Base-by-base conservation (phyloP, 2,888 invertebrate genomes). In the Timema cristinae region DNA sequence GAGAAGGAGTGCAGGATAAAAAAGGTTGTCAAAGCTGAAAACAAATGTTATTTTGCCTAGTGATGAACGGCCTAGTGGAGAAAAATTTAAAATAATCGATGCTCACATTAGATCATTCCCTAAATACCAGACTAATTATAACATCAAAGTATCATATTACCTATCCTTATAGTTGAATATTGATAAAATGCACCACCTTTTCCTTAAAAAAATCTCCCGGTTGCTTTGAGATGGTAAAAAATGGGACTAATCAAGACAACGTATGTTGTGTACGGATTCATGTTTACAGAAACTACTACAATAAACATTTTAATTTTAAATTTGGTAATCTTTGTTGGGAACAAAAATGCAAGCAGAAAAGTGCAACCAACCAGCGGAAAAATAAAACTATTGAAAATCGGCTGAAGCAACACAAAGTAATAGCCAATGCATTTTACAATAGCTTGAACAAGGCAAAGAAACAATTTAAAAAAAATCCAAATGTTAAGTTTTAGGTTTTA, bases 221-320 rank as follows among this genome's bases (percentile, higher is more conserved):
- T 7, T 56, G 56, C 16, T 56, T 56, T 56, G 56, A 11, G 16
- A 8, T 2, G 11, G 54, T 56, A 11, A 56, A 11, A 32, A 32
- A 32, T 32, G 32, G 32, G 4, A 32, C 32, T 32, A 32, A 32
- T 32, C 32, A 13, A 56, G 56, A 13, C 10, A 56, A 56, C n/a
- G 56, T 56, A 15, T 56, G 56, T 56, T 56, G 56, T 56, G 56
- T 56, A 16, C 56, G 15, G 15, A 56, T 56, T 15, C 56, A 56
- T 11, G 56, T 56, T 56, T 56, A 56, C 13, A 56, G 56, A 56
- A 56, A 56, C 56, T 56, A 56, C n/a, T 56, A 56, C n/a, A 56
- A 15, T 56, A 16, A 13, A 56, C 56, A 56, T 56, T 56, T 56
- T 16, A 56, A 56, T 56, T 56, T 56, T 7, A 56, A 56, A 56